A percentile compares a stretch with the other conserved stretches of the same genome.
Conservation (phyloP, 2,113 vertebrate species). For the Stercorarius parasiticus region DNA sequence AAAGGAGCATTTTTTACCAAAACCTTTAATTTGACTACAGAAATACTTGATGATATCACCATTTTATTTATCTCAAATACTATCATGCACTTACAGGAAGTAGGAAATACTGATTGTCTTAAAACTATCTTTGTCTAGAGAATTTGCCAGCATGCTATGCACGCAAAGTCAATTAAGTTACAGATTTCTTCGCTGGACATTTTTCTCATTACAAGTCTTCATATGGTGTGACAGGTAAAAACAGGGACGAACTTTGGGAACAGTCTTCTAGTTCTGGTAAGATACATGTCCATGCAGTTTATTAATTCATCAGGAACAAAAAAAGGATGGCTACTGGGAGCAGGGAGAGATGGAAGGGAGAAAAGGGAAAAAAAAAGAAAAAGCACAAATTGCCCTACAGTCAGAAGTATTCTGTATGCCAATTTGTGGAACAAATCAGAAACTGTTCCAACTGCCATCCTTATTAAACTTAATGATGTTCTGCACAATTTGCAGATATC, state of each 20-base stretch:
- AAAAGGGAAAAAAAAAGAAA: neutral
- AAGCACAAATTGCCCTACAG: neutral
- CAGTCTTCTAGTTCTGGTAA: neutral
- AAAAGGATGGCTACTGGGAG: neutral
- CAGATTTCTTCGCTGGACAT: neutral
- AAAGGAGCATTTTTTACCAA: neutral
- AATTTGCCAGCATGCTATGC: neutral
- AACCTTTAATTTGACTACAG: neutral
- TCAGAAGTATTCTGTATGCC: neutral
- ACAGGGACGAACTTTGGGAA: neutral
- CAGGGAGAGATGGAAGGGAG: neutral
- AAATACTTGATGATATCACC: neutral
- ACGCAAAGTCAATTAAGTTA: neutral
- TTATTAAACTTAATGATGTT: conserved; percentile 51
- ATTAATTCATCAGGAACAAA: neutral
- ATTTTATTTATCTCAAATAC: neutral
- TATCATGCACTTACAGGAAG: neutral
- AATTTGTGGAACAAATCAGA: conserved; percentile 35
- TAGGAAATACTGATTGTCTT: neutral
- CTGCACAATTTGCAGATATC: neutral
- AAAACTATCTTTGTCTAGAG: neutral
- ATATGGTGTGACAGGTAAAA: neutral
- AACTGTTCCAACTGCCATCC: neutral
- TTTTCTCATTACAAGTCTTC: conserved; percentile 10
- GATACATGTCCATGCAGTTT: neutral